Evolutionary conservation across 2,113 vertebrate species (phyloP).

Genomic region (Trogon surrucura): DNA sequence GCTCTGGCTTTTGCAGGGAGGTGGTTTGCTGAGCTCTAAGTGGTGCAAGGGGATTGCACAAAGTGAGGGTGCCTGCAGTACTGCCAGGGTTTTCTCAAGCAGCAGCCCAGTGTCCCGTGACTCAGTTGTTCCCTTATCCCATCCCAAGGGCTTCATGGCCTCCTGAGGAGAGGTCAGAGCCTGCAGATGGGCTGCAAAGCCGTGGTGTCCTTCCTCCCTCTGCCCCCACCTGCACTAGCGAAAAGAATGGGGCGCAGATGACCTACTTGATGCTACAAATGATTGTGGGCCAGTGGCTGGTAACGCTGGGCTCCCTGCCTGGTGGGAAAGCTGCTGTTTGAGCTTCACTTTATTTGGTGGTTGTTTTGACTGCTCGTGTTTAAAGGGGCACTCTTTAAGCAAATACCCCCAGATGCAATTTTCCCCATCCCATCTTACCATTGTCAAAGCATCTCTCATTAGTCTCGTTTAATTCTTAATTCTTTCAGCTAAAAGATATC

Average conservation of each 20-base stretch:
- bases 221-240: not conserved
- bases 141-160: not conserved
- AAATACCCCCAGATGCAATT: not conserved
- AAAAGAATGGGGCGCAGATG: not conserved
- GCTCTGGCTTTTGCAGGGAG: not conserved
- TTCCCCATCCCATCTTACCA: not conserved
- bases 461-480: not conserved
- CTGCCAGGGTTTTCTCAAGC: not conserved
- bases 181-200: not conserved
- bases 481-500: not conserved
- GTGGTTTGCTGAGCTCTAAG: not conserved
- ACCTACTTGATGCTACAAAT: not conserved
- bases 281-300: not conserved
- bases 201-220: not conserved
- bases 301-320: rapidly evolving
- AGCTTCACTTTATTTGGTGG: not conserved
- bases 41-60: not conserved
- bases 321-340: not conserved
- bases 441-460: not conserved
- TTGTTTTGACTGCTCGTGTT: not conserved
- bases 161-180: not conserved
- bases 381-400: not conserved
- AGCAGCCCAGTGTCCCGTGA: not conserved
- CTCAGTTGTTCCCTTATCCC: not conserved
- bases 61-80: not conserved